Evolutionary conservation across 2,888 invertebrate genomes (phyloP).

Genomic region (Chymomyza procnemis): DNA sequence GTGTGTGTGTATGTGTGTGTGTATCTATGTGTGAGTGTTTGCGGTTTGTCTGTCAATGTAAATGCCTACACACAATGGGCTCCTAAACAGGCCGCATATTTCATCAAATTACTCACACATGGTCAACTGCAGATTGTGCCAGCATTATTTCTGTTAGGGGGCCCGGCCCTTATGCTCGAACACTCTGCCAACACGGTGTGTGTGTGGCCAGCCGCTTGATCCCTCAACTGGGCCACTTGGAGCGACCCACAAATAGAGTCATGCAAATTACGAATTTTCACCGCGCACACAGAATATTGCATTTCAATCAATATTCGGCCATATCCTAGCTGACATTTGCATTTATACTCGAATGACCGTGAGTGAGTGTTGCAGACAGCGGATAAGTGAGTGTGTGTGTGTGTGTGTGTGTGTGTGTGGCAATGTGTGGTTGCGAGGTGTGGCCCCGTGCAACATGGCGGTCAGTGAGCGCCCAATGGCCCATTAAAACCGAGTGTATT

Average conservation of each 20-base stretch:
- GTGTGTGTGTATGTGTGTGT: background rate
- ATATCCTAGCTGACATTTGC: conserved; percentile 19
- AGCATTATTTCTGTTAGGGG: background rate
- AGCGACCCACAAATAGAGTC: conserved; percentile 20
- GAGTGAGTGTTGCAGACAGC: background rate
- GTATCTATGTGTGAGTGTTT: background rate
- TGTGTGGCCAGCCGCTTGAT: background rate
- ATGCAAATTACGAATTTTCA: conserved; percentile 42
- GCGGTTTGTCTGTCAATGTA: background rate
- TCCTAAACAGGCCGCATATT: conserved; percentile 8
- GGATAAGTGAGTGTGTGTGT: conserved; percentile 3
- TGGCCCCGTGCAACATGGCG: background rate
- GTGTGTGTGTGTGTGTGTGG: background rate
- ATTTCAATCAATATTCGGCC: conserved; percentile 50
- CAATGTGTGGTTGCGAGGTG: background rate
- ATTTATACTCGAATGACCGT: conserved; percentile 11
- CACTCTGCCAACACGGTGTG: background rate
- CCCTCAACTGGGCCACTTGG: conserved; percentile 18
- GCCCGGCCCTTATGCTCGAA: background rate
- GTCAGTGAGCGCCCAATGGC: background rate
- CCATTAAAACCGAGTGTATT: background rate
- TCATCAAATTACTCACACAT: conserved; percentile 16
- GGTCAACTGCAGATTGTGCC: background rate
- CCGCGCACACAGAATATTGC: conserved; percentile 32
- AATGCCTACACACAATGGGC: background rate